These are phyloP conservation scores for Erethizon dorsatum DNA, from an alignment of 2,797 vertebrate genomes.

Conservation along the genomic window DNA sequence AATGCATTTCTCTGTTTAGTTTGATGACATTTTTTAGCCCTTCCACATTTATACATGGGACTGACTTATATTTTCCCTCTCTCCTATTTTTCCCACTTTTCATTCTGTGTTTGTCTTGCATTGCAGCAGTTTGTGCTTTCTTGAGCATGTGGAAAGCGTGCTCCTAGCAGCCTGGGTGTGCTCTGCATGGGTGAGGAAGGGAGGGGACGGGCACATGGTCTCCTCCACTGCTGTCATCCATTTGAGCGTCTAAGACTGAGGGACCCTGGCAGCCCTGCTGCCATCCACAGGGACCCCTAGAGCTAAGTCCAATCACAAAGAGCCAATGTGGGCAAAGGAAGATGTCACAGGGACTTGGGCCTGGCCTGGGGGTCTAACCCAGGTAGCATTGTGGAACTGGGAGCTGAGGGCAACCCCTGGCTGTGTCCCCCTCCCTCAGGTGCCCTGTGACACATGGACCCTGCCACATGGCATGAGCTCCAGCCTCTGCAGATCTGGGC, in stretches of 20 bases:
- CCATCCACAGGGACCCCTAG: no score
- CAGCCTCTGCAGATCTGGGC: no score
- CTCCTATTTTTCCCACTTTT: background rate
- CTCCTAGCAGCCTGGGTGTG: fast-evolving
- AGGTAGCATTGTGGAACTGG: background rate
- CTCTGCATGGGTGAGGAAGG: background rate
- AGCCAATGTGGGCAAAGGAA: background rate
- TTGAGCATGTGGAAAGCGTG: background rate
- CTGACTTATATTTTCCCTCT: background rate
- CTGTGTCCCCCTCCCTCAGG: no score
- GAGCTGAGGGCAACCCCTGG: no score
- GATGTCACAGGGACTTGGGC: background rate
- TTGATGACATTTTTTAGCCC: background rate
- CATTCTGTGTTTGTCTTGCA: background rate
- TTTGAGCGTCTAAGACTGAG: background rate
- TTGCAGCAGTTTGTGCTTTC: background rate
- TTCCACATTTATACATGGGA: background rate
- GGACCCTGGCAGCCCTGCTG: background rate
- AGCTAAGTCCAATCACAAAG: background rate
- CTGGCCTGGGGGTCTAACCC: background rate
- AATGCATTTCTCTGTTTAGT: background rate
- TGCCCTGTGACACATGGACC: background rate
- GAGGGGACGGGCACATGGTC: background rate
- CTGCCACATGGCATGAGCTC: background rate
- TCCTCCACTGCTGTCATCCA: background rate